Percentiles rank a stretch among this genome's conserved stretches.
Conservation (phyloP, 2,797 vertebrate species). For the Stomatorhinus walkeri region DNA sequence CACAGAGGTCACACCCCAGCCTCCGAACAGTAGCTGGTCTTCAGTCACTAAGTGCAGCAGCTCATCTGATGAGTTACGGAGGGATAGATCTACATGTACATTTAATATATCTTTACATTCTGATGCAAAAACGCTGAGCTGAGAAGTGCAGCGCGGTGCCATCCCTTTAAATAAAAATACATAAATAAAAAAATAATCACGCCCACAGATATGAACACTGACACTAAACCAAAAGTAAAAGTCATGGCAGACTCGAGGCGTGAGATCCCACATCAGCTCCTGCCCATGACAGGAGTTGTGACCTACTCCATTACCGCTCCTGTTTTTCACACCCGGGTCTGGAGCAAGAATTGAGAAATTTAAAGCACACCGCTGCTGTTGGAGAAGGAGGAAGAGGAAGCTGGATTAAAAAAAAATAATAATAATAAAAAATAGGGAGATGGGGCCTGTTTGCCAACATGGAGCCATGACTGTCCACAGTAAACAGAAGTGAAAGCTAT, state of each 20-base stretch:
- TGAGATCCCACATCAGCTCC: neutral
- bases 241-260: neutral
- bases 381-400: neutral
- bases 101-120: neutral
- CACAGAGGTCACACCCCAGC: conserved; percentile 25
- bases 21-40: conserved; percentile 24
- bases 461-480: neutral
- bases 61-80: neutral
- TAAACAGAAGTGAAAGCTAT: neutral
- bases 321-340: neutral
- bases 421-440: neutral
- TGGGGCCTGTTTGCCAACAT: neutral
- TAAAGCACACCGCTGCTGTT: neutral
- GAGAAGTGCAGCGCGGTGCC: neutral
- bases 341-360: neutral
- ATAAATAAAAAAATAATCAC: neutral
- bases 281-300: neutral
- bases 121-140: neutral
- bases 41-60: neutral
- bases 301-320: neutral
- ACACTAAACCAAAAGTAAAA: neutral
- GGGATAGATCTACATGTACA: neutral
- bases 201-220: neutral
- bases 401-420: neutral
- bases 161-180: neutral